These are phyloP conservation scores for Miichthys miiuy DNA, from an alignment of 2,797 vertebrate species.

Conservation along the genomic window DNA sequence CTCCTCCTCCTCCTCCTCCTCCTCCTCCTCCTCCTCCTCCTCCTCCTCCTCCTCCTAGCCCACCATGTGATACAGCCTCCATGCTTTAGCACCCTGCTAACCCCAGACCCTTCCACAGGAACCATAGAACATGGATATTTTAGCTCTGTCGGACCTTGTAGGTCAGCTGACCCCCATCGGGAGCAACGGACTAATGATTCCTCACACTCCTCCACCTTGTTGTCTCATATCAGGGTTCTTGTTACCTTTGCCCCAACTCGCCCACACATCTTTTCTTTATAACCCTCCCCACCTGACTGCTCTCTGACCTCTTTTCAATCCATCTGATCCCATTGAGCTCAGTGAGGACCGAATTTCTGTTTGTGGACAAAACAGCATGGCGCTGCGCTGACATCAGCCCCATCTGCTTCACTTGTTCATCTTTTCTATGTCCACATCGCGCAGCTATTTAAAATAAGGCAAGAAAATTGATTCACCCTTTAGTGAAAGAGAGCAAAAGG, in stretches of 20 bases:
- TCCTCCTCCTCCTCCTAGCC: slow-evolving; percentile 37
- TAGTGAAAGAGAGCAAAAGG: not conserved
- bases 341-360: slow-evolving; percentile 55
- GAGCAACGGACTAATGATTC: slow-evolving; percentile 68
- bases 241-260: slow-evolving; percentile 3
- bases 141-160: slow-evolving; percentile 51
- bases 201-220: slow-evolving; percentile 40
- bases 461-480: not conserved
- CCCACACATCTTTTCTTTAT: slow-evolving; percentile 32
- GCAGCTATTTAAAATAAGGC: not conserved
- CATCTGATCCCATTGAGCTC: slow-evolving; percentile 46
- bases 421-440: slow-evolving; percentile 40
- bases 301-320: slow-evolving; percentile 45
- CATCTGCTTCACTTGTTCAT: slow-evolving; percentile 73
- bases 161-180: slow-evolving; percentile 43
- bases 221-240: slow-evolving; percentile 24
- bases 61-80: slow-evolving; percentile 70
- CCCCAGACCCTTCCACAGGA: slow-evolving; percentile 62
- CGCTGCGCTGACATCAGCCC: slow-evolving; percentile 67
- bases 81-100: slow-evolving; percentile 78
- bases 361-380: slow-evolving; percentile 74
- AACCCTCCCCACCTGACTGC: slow-evolving; percentile 32
- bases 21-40: slow-evolving; percentile 57
- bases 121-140: slow-evolving; percentile 37
- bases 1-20: slow-evolving; percentile 38